Conservation (phyloP, 2,888 invertebrate genomes). For the Aethes cnicana region DNA sequence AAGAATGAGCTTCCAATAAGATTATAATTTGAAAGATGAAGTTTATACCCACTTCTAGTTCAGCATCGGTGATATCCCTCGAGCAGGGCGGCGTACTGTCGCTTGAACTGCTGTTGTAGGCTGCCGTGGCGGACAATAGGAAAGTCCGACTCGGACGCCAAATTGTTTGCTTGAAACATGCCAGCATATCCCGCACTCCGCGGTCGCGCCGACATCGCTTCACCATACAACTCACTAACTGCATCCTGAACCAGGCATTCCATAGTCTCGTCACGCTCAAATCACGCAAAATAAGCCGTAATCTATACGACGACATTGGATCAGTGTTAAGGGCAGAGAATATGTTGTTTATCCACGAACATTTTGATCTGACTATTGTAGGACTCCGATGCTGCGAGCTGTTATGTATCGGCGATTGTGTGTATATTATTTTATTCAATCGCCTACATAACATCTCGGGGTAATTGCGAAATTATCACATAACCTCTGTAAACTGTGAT, state of each 20-base stretch:
- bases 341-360: constrained; percentile 54
- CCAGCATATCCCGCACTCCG: constrained; percentile 63
- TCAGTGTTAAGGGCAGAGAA: constrained; percentile 40
- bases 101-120: constrained; percentile 54
- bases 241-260: constrained; percentile 63
- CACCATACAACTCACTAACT: constrained; percentile 57
- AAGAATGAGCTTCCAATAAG: neutral
- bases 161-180: constrained; percentile 62
- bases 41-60: constrained; percentile 57
- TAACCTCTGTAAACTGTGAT: constrained; percentile 37
- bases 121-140: constrained; percentile 66
- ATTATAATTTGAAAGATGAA: neutral
- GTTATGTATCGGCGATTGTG: constrained; percentile 42
- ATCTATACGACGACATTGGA: constrained; percentile 33
- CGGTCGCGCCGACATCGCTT: constrained; percentile 62
- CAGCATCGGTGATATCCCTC: constrained; percentile 62
- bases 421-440: constrained; percentile 50
- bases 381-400: constrained; percentile 44
- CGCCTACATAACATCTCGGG: constrained; percentile 61
- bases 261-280: constrained; percentile 58
- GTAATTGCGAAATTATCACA: constrained; percentile 63
- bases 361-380: constrained; percentile 45
- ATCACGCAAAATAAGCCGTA: constrained; percentile 59
- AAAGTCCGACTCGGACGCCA: constrained; percentile 60
- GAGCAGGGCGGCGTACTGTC: constrained; percentile 47